Base-by-base conservation (phyloP, 2,797 vertebrate species). In the Anolis apletophallus region DNA sequence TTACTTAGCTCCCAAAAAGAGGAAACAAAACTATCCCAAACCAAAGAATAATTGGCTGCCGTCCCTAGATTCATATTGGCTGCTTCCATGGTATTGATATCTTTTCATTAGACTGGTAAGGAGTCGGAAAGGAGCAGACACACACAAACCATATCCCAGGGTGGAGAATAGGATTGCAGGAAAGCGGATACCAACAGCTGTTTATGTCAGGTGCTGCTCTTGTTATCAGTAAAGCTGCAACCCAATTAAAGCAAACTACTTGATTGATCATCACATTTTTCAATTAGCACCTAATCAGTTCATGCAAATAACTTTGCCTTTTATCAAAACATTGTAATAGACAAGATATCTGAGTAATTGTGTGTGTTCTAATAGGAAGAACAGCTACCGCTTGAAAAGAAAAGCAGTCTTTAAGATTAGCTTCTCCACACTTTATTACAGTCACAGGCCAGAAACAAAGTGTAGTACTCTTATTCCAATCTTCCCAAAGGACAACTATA, bases 221-320 rank as follows among this genome's bases (percentile, higher is more conserved):
- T 57, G 1, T 71, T 68, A 64, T 73, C 54, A 77, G 59, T 61
- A 83, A 23, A 57, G 13, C 52, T 17, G 36, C 59, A 80, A 82
- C 69, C 52, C 32, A 68, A 55, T 83, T 59, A 26, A 19, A n/a
- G 40, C 59, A 57, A 46, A 40, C 3, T 4, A 4, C 13, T 32
- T 57, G 29, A n/a, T 13, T 82, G 26, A 59, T 82, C 36, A 21
- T 32, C 52, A 50, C 61, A 61, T 64, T 55, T 76, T 26, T 87
- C 61, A 81, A 81, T 86, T 77, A 69, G 21, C n/a, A n/a, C 19
- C 59, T 59, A 87, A 87, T 40, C 73, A 82, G 64, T 59, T 59
- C 16, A 71, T 87, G 59, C 69, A 69, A 87, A 34, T 29, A 59
- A 19, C 23, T 72, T 64, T 78, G 69, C 55, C 72, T 40, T 78